Evolutionary conservation across 2,797 vertebrate species (phyloP).

Genomic region (Sebastes flavidus): DNA sequence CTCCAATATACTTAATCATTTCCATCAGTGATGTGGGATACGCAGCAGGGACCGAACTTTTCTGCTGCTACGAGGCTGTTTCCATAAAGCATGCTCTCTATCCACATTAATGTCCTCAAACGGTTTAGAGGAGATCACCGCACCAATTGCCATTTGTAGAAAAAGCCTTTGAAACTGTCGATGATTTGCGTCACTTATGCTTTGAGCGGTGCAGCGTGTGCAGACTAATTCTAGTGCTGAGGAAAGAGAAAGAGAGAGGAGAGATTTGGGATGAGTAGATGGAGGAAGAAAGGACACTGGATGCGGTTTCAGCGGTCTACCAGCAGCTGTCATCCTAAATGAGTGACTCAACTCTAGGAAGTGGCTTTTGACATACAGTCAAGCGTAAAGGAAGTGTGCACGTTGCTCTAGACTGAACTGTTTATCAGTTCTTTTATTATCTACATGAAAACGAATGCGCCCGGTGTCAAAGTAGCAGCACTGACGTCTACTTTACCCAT

Average conservation of each 20-base stretch:
- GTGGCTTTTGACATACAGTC: slow-evolving; percentile 58
- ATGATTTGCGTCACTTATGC: slow-evolving; percentile 56
- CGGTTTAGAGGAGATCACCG: slow-evolving; percentile 32
- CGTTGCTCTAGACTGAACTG: slow-evolving; percentile 29
- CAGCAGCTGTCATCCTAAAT: slow-evolving; percentile 61
- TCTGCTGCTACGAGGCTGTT: slow-evolving; percentile 37
- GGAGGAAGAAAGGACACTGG: slow-evolving; percentile 53
- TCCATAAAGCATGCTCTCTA: slow-evolving; percentile 60
- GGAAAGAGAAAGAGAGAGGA: slow-evolving; percentile 5
- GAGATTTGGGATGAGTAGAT: slow-evolving; percentile 42
- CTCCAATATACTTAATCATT: slow-evolving; percentile 82
- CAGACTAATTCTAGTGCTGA: slow-evolving; percentile 32
- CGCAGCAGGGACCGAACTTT: slow-evolving; percentile 30
- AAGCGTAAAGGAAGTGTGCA: slow-evolving; percentile 54
- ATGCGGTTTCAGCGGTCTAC: slow-evolving; percentile 65
- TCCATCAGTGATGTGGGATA: slow-evolving; percentile 79
- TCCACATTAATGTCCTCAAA: slow-evolving; percentile 55
- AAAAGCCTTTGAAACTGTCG: slow-evolving; percentile 52
- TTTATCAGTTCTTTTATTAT: slow-evolving; percentile 26
- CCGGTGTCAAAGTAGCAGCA: neutral
- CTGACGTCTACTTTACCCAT: neutral
- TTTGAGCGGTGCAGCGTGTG: slow-evolving; percentile 20
- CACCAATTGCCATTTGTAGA: slow-evolving; percentile 28
- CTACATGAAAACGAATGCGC: neutral
- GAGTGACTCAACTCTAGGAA: slow-evolving; percentile 59